These are phyloP conservation scores for Phlogophora meticulosa DNA, from an alignment of 2,888 invertebrate genomes.

Conservation along the genomic window DNA sequence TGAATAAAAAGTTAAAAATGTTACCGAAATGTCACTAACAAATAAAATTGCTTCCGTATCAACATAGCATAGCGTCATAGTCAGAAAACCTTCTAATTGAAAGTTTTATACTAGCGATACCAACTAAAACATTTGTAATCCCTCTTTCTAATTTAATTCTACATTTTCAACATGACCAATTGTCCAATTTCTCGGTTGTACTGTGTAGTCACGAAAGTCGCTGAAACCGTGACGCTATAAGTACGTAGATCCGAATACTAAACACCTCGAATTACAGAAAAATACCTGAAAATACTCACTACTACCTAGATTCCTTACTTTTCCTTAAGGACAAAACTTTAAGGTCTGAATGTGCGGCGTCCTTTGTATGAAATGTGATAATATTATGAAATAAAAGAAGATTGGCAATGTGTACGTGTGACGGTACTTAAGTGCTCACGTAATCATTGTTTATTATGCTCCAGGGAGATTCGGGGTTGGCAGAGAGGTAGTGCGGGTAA, in stretches of 20 bases:
- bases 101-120: no score
- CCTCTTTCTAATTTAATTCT: conserved; percentile 15
- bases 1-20: not conserved
- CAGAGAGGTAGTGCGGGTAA: conserved; percentile 36
- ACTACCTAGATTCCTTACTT: not conserved
- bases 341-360: not conserved
- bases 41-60: not conserved
- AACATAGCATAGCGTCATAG: no score
- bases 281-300: conserved; percentile 1
- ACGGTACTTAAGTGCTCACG: conserved; percentile 29
- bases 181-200: not conserved
- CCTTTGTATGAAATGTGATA: conserved; percentile 8
- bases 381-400: conserved; percentile 42
- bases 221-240: not conserved
- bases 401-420: conserved; percentile 23
- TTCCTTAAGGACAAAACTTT: conserved; percentile 6
- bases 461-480: conserved; percentile 26
- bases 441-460: conserved; percentile 53
- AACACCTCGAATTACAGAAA: conserved; percentile 19
- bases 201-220: conserved; percentile 12
- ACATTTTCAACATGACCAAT: conserved; percentile 4
- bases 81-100: conserved; percentile 9
- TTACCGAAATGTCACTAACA: not conserved
- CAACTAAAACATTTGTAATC: no score
- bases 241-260: not conserved